These are phyloP conservation scores for Calephelis virginiensis DNA, from an alignment of 1,140 invertebrate genomes.

Conservation along the genomic window DNA sequence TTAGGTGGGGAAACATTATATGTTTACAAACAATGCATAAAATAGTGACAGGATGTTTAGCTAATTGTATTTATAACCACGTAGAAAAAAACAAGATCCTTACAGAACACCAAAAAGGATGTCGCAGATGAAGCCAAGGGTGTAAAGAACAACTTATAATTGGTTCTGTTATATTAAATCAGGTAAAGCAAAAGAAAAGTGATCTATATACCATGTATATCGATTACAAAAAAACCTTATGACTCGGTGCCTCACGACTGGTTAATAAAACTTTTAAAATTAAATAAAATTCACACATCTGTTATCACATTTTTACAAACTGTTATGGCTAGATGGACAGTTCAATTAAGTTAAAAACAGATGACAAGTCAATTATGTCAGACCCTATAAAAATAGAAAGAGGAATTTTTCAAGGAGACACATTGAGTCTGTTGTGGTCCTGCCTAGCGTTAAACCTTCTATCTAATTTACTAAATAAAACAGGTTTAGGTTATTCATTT, in stretches of 20 bases:
- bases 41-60: constrained; percentile 25
- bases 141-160: constrained; percentile 22
- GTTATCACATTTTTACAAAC: constrained; percentile 18
- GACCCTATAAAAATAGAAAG: constrained; percentile 21
- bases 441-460: constrained; percentile 24
- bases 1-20: too few relatives aligned
- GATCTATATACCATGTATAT: constrained; percentile 24
- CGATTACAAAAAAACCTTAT: constrained; percentile 24
- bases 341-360: constrained; percentile 6
- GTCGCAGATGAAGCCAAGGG: constrained; percentile 15
- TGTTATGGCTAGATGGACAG: constrained; percentile 11
- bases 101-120: constrained; percentile 23
- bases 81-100: constrained; percentile 21
- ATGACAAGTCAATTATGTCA: background rate
- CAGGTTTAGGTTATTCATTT: constrained; percentile 16
- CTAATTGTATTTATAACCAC: constrained; percentile 19
- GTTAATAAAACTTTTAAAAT: constrained; percentile 16
- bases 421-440: constrained; percentile 23
- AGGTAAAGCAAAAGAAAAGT: constrained; percentile 9
- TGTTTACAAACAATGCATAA: constrained; percentile 28
- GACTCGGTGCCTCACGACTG: constrained; percentile 22
- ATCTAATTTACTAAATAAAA: constrained; percentile 13
- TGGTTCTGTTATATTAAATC: constrained; percentile 10
- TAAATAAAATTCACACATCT: constrained; percentile 23
- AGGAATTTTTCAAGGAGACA: constrained; percentile 24